Evolutionary conservation across 2,113 vertebrate genomes (phyloP).

Genomic region (Chaetops frenatus): DNA sequence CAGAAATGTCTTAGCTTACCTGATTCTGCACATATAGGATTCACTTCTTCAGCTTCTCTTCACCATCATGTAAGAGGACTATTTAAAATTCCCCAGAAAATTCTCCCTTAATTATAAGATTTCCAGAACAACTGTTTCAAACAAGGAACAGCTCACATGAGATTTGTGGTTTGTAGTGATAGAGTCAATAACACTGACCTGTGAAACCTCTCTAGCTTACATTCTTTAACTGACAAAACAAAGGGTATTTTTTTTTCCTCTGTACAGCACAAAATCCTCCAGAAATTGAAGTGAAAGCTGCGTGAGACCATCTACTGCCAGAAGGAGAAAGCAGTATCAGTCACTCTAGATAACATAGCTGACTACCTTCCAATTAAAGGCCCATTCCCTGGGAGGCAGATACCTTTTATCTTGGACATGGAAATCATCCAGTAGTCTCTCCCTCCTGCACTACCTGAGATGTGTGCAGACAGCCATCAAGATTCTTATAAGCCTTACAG

Average conservation of each 20-base stretch:
- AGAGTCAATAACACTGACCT: neutral
- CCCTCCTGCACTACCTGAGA: neutral
- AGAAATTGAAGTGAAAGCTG: slow-evolving; percentile 9
- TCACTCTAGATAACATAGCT: neutral
- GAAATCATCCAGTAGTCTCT: neutral
- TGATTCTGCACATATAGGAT: neutral
- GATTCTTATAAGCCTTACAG: neutral
- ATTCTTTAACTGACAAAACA: neutral
- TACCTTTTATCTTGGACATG: neutral
- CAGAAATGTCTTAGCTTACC: neutral
- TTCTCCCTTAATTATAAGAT: neutral
- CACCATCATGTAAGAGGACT: neutral
- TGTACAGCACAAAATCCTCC: neutral
- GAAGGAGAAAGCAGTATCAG: neutral
- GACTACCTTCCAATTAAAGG: slow-evolving; percentile 14
- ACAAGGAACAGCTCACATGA: neutral
- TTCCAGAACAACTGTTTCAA: neutral
- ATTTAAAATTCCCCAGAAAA: neutral
- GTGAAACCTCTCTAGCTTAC: neutral
- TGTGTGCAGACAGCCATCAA: neutral
- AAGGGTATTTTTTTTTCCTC: neutral
- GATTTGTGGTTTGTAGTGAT: neutral
- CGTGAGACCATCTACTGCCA: neutral
- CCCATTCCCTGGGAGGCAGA: neutral
- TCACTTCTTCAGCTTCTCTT: neutral